Evolutionary conservation across 2,113 vertebrate species (phyloP).

Genomic region (Circaetus gallicus): DNA sequence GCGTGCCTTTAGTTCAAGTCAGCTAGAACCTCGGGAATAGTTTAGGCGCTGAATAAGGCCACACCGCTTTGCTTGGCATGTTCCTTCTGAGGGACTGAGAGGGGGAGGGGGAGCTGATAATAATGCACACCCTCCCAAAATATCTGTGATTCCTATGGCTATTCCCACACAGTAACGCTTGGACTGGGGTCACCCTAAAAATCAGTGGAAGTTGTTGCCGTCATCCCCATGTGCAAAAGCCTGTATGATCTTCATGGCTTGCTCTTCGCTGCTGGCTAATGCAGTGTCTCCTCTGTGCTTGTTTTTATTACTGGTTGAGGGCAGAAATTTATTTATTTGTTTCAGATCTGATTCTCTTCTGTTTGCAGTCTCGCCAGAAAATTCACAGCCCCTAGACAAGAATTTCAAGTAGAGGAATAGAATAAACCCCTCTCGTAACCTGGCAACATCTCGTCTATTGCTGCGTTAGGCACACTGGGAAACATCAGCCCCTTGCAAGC

Average conservation of each 20-base stretch:
- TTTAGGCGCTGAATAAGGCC: not conserved
- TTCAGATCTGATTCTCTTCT: not conserved
- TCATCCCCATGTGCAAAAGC: not conserved
- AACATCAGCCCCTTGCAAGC: not conserved
- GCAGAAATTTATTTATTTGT: not conserved
- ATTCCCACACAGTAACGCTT: not conserved
- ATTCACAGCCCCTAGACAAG: not conserved
- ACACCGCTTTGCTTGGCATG: fast-evolving
- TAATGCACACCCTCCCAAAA: fast-evolving
- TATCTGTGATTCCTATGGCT: not conserved
- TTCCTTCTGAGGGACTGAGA: not conserved
- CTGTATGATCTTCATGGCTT: fast-evolving
- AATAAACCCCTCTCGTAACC: slow-evolving; percentile 15
- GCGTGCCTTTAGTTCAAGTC: not conserved
- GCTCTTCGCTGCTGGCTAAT: not conserved
- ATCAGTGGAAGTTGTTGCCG: not conserved
- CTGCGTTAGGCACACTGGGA: not conserved
- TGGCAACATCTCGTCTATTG: not conserved
- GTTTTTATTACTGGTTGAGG: not conserved
- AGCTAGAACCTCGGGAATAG: not conserved
- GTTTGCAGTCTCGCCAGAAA: not conserved
- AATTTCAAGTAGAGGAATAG: not conserved
- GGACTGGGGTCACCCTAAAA: not conserved
- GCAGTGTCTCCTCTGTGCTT: not conserved
- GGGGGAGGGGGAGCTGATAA: not conserved